Evolutionary conservation across 92 coral and sea anemone genomes (phyloP), one percentile per base, ranked within the genome.

Genomic region (Anthopleura xanthogrammica): DNA sequence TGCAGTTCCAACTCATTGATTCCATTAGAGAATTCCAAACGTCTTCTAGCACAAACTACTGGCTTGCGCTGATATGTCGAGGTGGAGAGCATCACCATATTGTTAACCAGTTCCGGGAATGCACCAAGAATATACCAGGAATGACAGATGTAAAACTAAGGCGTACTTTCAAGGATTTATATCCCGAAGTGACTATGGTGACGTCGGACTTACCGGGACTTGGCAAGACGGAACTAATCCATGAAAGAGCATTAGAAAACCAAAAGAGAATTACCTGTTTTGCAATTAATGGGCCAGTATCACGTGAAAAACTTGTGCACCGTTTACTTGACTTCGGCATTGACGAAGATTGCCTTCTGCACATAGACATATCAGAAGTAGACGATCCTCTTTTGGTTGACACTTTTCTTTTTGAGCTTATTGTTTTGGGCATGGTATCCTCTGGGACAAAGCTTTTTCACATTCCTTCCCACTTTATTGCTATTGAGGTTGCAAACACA

Each of bases 131-230:
- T 60, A 50, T 90, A 10, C 60, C 82, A 57, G 90, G 90, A 2
- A 90, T 92, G 96, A 79, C 92, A 40, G 93, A 90, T 56, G 81
- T 55, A 2, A 85, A 81, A 70, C 82, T 90, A 42, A 90, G 83
- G 80, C 43, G 5, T 3, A 73, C 68, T 40, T 87, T 90, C 56
- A 56, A 68, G 17, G 14, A 41, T 11, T 55, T 60, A n/a, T 91
- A 86, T 75, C 94, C 94, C 20, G 78, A 85, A 4, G 97, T 93
- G 24, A 73, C 75, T 55, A 78, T 89, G 85, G 90, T 91, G 16
- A 93, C 94, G 16, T 93, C 97, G n/a, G 90, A 90, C 5, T 81
- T 93, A 71, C 97, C 97, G 7, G 97, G 97, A 12, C 91, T 93
- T 72, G 97, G 94, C 9, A 93, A 93, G 87, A 93, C 97, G 19